Evolutionary conservation across 2,888 invertebrate genomes (phyloP).

Genomic region (Cacoxenus indagator): DNA sequence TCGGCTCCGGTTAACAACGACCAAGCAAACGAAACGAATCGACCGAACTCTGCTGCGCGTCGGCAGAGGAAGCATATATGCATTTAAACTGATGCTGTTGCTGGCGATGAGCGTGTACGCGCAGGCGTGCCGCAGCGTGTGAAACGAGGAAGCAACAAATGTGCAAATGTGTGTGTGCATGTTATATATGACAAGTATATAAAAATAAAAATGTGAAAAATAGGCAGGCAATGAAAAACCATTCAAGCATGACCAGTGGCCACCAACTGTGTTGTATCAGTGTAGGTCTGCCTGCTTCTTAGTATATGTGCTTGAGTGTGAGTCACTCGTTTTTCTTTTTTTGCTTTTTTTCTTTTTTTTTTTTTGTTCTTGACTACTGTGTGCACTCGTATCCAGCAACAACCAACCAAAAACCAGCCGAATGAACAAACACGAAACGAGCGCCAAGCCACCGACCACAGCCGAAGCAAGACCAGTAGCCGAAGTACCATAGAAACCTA

Average conservation of each 20-base stretch:
- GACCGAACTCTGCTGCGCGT: neutral
- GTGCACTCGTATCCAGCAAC: neutral
- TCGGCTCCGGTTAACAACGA: neutral
- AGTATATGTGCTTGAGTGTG: slow-evolving; percentile 34
- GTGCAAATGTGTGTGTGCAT: neutral
- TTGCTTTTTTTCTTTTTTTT: too few species aligned
- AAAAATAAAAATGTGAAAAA: neutral
- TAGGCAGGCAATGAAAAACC: slow-evolving; percentile 2
- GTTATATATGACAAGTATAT: neutral
- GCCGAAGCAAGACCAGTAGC: slow-evolving; percentile 66
- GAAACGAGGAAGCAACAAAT: neutral
- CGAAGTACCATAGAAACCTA: slow-evolving; percentile 58
- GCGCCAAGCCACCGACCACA: neutral
- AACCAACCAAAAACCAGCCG: slow-evolving; percentile 7
- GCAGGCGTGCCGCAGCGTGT: slow-evolving; percentile 1
- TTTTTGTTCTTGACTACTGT: neutral
- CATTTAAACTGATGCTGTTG: slow-evolving; percentile 8
- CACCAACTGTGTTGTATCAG: slow-evolving; percentile 12
- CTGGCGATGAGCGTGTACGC: neutral
- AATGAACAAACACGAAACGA: slow-evolving; percentile 29
- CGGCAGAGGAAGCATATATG: slow-evolving; percentile 6
- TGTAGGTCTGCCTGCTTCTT: neutral
- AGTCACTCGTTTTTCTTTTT: too few species aligned
- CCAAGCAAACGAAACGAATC: neutral
- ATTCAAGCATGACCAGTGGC: slow-evolving; percentile 16